Evolutionary conservation across 1,140 invertebrate species (phyloP).

Genomic region (Drosophila kepulauana): DNA sequence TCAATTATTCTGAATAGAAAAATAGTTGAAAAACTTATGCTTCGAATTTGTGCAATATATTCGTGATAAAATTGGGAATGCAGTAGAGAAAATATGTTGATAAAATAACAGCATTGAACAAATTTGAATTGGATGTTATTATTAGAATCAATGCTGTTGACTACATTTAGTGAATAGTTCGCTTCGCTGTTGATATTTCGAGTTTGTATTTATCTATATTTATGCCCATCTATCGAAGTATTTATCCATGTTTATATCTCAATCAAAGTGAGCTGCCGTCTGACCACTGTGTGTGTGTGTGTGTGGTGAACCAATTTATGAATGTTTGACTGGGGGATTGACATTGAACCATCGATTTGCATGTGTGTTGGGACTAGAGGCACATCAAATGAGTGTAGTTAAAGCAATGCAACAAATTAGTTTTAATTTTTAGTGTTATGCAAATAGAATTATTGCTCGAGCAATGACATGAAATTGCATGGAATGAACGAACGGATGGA

Average conservation of each 20-base stretch:
- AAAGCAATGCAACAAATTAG: conserved; percentile 33
- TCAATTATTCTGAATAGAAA: no score
- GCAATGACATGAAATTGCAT: conserved; percentile 31
- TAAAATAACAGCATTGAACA: no score
- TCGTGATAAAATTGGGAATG: no score
- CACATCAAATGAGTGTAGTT: conserved; percentile 9
- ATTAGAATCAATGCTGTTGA: not conserved
- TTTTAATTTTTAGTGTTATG: conserved; percentile 44
- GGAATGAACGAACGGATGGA: conserved; percentile 42
- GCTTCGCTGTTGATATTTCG: not conserved
- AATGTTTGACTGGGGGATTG: not conserved
- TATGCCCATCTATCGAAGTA: not conserved
- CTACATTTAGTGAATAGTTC: not conserved
- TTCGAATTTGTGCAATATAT: no score
- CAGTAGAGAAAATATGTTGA: no score
- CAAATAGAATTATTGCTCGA: conserved; percentile 66
- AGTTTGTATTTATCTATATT: not conserved
- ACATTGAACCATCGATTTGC: conserved; percentile 16
- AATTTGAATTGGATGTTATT: no score
- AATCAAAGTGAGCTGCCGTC: not conserved
- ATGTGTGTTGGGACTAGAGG: conserved; percentile 3
- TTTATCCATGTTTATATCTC: not conserved
- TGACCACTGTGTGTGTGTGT: not conserved
- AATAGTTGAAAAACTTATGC: no score
- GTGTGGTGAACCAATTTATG: not conserved